A percentile compares a stretch with the other conserved stretches of the same genome.
phyloP scores from a whole-genome alignment of 2,797 vertebrate species.

The Morus bassanus region DNA sequence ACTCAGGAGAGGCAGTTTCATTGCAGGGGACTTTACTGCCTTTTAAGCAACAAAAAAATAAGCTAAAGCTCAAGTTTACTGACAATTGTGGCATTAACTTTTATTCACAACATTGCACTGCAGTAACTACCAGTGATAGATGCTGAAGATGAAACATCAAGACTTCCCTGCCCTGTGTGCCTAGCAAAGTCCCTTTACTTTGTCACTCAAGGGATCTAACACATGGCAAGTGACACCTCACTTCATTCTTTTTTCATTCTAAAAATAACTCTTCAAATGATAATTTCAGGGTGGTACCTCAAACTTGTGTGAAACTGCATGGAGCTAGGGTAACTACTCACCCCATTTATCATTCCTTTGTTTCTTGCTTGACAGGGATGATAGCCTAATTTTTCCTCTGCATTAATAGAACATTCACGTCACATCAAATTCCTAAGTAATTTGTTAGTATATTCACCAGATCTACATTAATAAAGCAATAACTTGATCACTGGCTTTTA shows the following conservation, averaged over 20 bases:
- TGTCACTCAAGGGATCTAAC: constrained; percentile 7
- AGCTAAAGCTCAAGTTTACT: constrained; percentile 44
- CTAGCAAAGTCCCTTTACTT: background rate
- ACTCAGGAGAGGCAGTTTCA: constrained; percentile 5
- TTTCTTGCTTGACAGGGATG: constrained; percentile 40
- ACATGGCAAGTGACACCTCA: background rate
- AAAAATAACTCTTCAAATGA: constrained; percentile 27
- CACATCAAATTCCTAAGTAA: constrained; percentile 59
- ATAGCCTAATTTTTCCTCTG: constrained; percentile 32
- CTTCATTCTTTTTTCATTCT: background rate
- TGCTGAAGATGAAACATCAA: background rate
- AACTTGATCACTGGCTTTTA: constrained; percentile 53
- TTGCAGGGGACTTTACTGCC: background rate
- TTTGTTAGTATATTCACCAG: constrained; percentile 64
- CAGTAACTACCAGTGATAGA: background rate
- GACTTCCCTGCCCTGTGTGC: background rate
- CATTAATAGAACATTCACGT: constrained; percentile 44
- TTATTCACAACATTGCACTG: background rate
- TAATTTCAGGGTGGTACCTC: constrained; percentile 25
- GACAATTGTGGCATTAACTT: constrained; percentile 30
- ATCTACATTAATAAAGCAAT: constrained; percentile 48
- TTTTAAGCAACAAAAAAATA: background rate
- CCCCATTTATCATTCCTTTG: constrained; percentile 41
- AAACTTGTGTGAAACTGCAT: constrained; percentile 10
- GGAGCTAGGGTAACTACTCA: constrained; percentile 14